Base-by-base conservation (phyloP, 2,113 vertebrate genomes). In the Callithrix jacchus region DNA sequence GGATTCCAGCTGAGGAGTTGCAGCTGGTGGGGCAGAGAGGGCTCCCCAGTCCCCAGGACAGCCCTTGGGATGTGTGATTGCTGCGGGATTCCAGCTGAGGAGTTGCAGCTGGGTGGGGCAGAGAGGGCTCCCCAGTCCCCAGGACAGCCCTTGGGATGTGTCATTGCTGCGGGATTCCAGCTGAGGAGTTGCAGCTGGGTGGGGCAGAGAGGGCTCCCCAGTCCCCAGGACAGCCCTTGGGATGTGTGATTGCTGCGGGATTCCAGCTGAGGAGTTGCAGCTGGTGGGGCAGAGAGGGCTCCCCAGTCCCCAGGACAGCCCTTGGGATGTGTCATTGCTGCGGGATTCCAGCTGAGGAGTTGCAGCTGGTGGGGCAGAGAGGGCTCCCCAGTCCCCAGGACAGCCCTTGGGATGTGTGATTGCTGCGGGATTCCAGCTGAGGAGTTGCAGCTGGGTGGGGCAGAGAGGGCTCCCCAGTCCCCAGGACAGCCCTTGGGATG, bases 311-410 rank as follows among this genome's bases (percentile, higher is more conserved):
- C 4, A 16, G 52, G 12, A 11, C 1, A 66, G 20, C 37, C 30
- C 84, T 32, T 27, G 40, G 54, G 49, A 32, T 8, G 3, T 3
- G 14, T 80, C 64, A 58, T 20, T 4, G 10, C 17, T 49, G 0
- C 0, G 8, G 23, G 32, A 20, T 20, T 82, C 66, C 66, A 12
- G 58, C 30, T 30, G 2, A 4, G 4, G 6, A 42, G 42, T 42
- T 42, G 42, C 42, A 42, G 52, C 52, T 54, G 8, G 64, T 40
- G 66, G 27, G 27, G 47, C 47, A 49, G 85, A 52, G 35, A 40
- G 3, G 30, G 20, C 21, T 42, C 81, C 23, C 0, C 0, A 1
- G 1, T 12, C 37, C 71, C n/a, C 4, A 16, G 52, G 12, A 11
- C 1, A 66, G 20, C 37, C 30, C 84, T 32, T 27, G 40, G 54